Percentiles rank a stretch among this genome's conserved stretches.
phyloP scores from a whole-genome alignment of 2,888 invertebrate genomes.

The Nomada ruficornis region DNA sequence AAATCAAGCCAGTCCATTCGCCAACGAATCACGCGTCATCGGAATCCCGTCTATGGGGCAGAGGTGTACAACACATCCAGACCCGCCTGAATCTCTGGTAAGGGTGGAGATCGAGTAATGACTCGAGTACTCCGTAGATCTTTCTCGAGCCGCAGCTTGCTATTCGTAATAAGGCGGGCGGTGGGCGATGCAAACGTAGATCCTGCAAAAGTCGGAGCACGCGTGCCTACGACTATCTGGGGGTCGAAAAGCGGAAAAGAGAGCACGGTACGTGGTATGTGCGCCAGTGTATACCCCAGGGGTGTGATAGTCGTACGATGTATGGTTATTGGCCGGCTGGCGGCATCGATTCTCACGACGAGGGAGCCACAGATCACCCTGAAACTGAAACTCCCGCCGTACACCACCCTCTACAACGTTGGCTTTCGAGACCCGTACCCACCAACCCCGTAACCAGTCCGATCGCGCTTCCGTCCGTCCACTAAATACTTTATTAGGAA shows the following conservation, averaged over 20 bases:
- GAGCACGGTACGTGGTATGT: conserved; percentile 49
- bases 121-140: conserved; percentile 47
- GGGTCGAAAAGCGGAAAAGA: conserved; percentile 36
- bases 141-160: conserved; percentile 54
- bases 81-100: no score
- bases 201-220: conserved; percentile 20
- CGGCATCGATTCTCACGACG: conserved; percentile 84
- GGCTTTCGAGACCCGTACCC: conserved; percentile 3
- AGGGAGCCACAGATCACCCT: conserved; percentile 84
- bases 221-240: conserved; percentile 20
- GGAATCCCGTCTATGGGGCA: no score
- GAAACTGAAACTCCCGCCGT: conserved; percentile 81
- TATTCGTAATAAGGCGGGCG: conserved; percentile 79
- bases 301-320: conserved; percentile 83
- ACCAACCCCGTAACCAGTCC: conserved; percentile 8
- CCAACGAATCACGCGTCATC: no score
- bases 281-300: conserved; percentile 74
- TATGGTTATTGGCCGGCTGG: conserved; percentile 84
- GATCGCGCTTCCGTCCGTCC: conserved; percentile 60
- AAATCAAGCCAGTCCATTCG: no score
- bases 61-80: no score
- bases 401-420: conserved; percentile 58
- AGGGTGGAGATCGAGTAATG: not conserved
- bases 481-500: conserved; percentile 82
- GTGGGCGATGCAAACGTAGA: conserved; percentile 58